A percentile compares a stretch with the other conserved stretches of the same genome.
Evolutionary conservation across 2,888 invertebrate species (phyloP).

Genomic region (Polyommatus icarus): DNA sequence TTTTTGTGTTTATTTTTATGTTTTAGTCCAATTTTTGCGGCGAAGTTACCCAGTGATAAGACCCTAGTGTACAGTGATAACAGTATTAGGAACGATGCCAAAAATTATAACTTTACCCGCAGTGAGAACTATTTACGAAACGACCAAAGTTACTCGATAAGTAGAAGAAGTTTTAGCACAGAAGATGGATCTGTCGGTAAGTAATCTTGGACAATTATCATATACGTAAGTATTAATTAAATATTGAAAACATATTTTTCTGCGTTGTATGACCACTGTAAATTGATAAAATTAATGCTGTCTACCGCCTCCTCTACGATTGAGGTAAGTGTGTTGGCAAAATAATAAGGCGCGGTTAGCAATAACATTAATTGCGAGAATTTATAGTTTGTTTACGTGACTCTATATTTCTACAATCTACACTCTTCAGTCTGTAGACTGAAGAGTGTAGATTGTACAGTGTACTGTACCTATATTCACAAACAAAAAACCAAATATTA

Average conservation of each 20-base stretch:
- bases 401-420: neutral
- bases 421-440: too few relatives aligned
- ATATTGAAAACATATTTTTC: neutral
- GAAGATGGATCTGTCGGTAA: constrained; percentile 37
- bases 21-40: constrained; percentile 54
- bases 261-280: neutral
- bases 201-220: constrained; percentile 25
- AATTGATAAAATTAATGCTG: neutral
- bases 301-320: too few relatives aligned
- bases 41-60: constrained; percentile 49
- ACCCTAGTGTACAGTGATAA: constrained; percentile 46
- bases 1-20: constrained; percentile 62
- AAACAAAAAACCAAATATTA: too few relatives aligned
- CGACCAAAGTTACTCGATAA: constrained; percentile 35
- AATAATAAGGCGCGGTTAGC: neutral
- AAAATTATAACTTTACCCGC: constrained; percentile 50
- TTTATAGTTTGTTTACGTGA: neutral
- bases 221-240: too few relatives aligned
- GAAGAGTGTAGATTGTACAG: too few relatives aligned
- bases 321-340: neutral
- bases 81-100: constrained; percentile 44
- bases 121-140: constrained; percentile 42
- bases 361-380: neutral
- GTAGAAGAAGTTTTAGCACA: constrained; percentile 15
- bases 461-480: too few relatives aligned